These are phyloP conservation scores for Tupaia chinensis DNA, from an alignment of 2,113 vertebrate genomes.

Conservation along the genomic window DNA sequence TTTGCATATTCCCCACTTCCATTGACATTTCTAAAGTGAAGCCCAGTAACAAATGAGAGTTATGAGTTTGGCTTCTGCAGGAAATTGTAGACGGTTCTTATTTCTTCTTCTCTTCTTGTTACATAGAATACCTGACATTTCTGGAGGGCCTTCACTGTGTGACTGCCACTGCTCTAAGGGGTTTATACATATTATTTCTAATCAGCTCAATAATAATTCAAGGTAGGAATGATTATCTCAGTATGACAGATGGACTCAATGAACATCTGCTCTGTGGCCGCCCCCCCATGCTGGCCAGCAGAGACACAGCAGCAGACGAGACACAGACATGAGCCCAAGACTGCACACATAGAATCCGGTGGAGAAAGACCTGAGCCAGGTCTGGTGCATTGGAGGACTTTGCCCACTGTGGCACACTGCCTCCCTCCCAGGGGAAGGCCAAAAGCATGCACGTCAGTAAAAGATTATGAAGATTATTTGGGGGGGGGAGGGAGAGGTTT, in stretches of 20 bases:
- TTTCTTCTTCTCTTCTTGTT: slow-evolving; percentile 47
- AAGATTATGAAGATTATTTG: background rate
- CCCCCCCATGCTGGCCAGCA: background rate
- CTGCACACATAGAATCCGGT: too few relatives aligned
- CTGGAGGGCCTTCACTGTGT: background rate
- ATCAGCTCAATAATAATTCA: background rate
- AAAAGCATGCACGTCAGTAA: background rate
- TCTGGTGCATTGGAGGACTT: background rate
- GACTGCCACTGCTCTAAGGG: background rate
- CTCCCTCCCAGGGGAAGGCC: too few relatives aligned
- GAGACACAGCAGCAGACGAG: too few relatives aligned
- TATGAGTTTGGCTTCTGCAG: background rate
- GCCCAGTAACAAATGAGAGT: slow-evolving; percentile 35
- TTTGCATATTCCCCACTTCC: slow-evolving; percentile 73
- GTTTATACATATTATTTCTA: background rate
- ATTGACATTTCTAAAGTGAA: slow-evolving; percentile 68
- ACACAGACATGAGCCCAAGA: background rate
- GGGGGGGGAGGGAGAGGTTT: too few relatives aligned
- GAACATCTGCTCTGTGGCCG: background rate
- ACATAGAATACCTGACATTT: background rate
- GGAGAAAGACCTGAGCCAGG: background rate
- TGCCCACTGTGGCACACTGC: background rate
- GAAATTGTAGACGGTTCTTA: slow-evolving; percentile 6
- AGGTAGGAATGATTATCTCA: background rate
- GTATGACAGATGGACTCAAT: background rate